Base-by-base conservation (phyloP, 2,888 invertebrate genomes). In the Oscheius sp. region DNA sequence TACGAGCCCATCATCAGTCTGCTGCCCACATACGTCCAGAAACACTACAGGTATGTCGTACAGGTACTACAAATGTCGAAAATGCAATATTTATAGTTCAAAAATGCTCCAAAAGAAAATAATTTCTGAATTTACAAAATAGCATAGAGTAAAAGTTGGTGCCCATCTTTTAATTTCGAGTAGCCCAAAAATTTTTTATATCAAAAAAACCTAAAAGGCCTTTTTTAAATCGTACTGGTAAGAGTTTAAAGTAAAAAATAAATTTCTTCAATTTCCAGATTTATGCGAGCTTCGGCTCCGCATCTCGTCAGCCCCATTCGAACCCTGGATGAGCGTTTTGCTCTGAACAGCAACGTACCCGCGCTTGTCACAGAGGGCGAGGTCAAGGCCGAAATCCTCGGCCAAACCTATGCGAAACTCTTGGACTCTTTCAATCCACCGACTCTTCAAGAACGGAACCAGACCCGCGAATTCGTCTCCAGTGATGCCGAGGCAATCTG, bases 1-100 rank as follows among this genome's bases (percentile, higher is more conserved):
- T 94, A 95, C 89, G 93, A 94, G 63, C 94, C 96, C 13, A 95
- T 98, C 92, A 91, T 94, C 78, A 94, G 96, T 7, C 91, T 98
- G 70, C 94, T 99, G 89, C 96, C 96, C 74, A 94, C 95, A 79
- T 95, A 96, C 89, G 95, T 95, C 0, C 91, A 94, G 71, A 93
- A 95, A 72, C 98, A 99, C 90, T 98, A 97, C 91, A 93, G 21
- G 21, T 21, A 21, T 21, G 21, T 21, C 21, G 21, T n/a, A n/a
- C n/a, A n/a, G n/a, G n/a, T n/a, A n/a, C n/a, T n/a, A n/a, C n/a
- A n/a, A n/a, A 21, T 21, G 21, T 21, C 21, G 21, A 21, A 21
- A 21, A 21, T 21, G 21, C 21, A 21, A 21, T 21, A 21, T 21
- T 21, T 21, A 21, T 21, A 21, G 21, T 21, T 21, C 21, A 21